Conservation (phyloP, 1,140 invertebrate species). For the Chironomus tepperi region DNA sequence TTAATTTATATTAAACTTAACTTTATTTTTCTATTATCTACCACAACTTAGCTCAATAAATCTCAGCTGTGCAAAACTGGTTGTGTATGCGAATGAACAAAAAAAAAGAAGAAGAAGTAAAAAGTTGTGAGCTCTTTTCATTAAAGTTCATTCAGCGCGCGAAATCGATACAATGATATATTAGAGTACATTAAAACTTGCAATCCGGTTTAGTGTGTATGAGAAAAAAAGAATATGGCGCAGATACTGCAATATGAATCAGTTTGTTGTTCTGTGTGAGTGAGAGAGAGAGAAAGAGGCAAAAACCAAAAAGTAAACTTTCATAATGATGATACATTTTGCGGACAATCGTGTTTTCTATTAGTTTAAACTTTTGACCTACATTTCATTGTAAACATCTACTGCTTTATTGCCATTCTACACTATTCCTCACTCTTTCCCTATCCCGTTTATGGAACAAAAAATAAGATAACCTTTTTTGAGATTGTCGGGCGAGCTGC, state of each 20-base stretch:
- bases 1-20: no score
- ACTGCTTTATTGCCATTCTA: not conserved
- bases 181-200: not conserved
- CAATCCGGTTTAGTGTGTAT: not conserved
- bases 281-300: not conserved
- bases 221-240: not conserved
- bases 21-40: no score
- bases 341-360: conserved; percentile 11
- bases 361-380: conserved; percentile 13
- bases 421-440: not conserved
- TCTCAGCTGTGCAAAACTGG: no score
- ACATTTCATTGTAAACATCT: not conserved
- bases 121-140: not conserved
- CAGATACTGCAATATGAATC: not conserved
- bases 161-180: conserved; percentile 14
- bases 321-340: not conserved
- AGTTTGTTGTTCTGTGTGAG: no score
- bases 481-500: no score
- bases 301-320: not conserved
- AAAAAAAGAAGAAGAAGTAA: no score
- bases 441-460: not conserved
- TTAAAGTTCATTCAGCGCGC: not conserved
- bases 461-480: not conserved
- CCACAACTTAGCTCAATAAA: no score
- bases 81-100: no score